These are phyloP conservation scores for Spinus pinus DNA, from an alignment of 2,797 vertebrate genomes.

Conservation along the genomic window DNA sequence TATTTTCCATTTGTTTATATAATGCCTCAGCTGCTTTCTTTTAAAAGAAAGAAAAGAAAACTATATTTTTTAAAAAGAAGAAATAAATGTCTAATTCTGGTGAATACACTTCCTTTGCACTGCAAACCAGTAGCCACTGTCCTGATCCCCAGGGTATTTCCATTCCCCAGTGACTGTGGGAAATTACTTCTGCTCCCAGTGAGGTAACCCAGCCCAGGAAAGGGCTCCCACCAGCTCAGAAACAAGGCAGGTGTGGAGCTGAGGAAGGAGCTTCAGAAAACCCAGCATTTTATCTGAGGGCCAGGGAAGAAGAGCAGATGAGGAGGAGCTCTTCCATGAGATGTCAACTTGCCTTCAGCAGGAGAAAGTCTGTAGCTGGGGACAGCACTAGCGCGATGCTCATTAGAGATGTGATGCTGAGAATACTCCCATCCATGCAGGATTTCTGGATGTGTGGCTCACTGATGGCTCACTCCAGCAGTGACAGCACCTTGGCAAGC, in stretches of 20 bases:
- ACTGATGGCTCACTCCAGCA: neutral
- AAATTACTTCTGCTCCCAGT: neutral
- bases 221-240: neutral
- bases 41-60: neutral
- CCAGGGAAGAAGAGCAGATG: neutral
- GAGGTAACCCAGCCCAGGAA: neutral
- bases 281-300: neutral
- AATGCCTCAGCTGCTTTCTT: neutral
- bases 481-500: neutral
- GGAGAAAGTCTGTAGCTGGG: neutral
- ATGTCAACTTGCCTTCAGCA: neutral
- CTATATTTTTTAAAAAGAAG: neutral
- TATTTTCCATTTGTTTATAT: neutral
- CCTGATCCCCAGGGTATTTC: neutral
- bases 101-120: neutral
- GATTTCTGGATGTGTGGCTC: neutral
- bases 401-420: neutral
- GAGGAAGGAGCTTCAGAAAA: neutral
- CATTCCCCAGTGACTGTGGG: neutral
- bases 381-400: accelerated
- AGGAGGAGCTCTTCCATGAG: neutral
- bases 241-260: neutral
- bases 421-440: neutral
- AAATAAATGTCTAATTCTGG: accelerated
- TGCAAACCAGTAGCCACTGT: neutral